phyloP scores from a whole-genome alignment of 2,888 invertebrate species.

The Clusia tigrina region DNA sequence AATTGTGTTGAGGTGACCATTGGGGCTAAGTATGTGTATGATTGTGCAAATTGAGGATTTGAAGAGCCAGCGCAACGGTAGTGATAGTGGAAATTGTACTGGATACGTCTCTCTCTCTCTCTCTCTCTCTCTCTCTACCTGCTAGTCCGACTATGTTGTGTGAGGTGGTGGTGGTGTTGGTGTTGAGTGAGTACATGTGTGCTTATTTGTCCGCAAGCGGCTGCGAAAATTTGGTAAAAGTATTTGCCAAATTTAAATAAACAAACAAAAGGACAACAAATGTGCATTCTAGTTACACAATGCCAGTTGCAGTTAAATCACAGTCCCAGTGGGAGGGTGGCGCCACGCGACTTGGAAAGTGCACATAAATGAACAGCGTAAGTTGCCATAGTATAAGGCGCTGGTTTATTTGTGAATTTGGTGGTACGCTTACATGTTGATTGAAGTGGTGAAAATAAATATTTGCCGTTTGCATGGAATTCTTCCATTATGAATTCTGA shows the following conservation, averaged over 20 bases:
- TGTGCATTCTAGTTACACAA: no score
- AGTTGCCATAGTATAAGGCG: no score
- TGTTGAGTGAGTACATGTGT: slow-evolving; percentile 21
- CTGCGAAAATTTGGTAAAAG: slow-evolving; percentile 36
- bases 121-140: background rate
- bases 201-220: slow-evolving; percentile 44
- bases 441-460: no score
- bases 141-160: no score
- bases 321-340: no score
- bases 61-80: background rate
- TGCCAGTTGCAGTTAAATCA: no score
- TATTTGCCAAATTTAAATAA: slow-evolving; percentile 23
- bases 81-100: background rate
- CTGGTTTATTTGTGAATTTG: no score
- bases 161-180: no score
- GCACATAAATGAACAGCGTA: background rate
- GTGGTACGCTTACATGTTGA: no score
- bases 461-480: no score
- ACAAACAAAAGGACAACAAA: slow-evolving; percentile 43
- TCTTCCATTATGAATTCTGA: no score
- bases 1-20: slow-evolving; percentile 53
- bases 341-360: background rate
- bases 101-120: background rate
- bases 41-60: no score
- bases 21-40: slow-evolving; percentile 39